Evolutionary conservation across 1,140 invertebrate genomes (phyloP), one percentile per base, ranked within the genome.

Genomic region (Belonocnema kinseyi): DNA sequence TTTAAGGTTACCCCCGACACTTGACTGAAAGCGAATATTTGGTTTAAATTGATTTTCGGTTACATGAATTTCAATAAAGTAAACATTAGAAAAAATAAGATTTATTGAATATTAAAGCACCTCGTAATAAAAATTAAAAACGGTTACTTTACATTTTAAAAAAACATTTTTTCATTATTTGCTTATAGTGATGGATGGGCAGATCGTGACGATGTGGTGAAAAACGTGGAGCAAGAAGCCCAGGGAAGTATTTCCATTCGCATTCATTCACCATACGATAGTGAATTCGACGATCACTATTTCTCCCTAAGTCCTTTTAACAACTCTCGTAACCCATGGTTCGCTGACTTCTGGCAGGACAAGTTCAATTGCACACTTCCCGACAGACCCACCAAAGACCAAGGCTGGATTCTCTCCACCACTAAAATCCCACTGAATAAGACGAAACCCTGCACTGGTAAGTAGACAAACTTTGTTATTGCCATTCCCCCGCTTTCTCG

Each of bases 281-380:
- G 88, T 6, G 90, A 92, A 70, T 96, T 96, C 86, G 94, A 96
- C 84, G 86, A 93, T 3, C 94, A 96, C 86, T 97, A 96, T 87
- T 93, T 94, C 79, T 89, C 91, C 0, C 90, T 97, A 50, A 93
- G 93, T 80, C 95, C 95, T 0, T 87, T 88, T 74, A 94, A 90
- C 80, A 95, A 96, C 87, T 87, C 87, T 1, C 88, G 94, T 33
- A 96, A 96, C 90, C 95, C 95, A 3, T 96, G 96, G 96, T 96
- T 96, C 87, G 89, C 91, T 40, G 95, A 96, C 85, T 95, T 95
- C 88, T 96, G 95, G 95, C 93, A 96, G 87, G 87, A 92, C 53
- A 93, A 93, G 80, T 96, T 96, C 88, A 92, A 93, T 75, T 96
- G 95, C 84, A 87, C 88, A 14, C 85, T 95, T 51, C 88, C 88